Evolutionary conservation across 2,113 vertebrate species (phyloP).

Genomic region (Centropus bengalensis): DNA sequence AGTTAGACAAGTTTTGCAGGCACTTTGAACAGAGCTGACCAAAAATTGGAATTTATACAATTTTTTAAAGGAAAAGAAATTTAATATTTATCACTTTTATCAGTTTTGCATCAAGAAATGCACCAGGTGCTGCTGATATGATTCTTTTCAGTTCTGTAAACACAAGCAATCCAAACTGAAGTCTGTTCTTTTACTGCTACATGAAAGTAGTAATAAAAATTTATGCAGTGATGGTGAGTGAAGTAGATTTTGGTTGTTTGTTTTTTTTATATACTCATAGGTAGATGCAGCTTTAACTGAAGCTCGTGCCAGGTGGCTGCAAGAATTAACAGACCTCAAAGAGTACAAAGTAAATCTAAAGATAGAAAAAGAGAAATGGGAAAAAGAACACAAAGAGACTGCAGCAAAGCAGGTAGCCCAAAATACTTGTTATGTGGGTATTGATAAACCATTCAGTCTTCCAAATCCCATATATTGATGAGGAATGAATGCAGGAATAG

Average conservation of each 20-base stretch:
- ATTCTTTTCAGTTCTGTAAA: neutral
- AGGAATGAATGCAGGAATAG: neutral
- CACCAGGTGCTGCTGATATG: neutral
- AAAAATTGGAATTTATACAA: neutral
- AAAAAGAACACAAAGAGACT: slow-evolving; percentile 71
- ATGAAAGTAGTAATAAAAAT: neutral
- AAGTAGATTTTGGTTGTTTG: neutral
- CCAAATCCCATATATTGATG: neutral
- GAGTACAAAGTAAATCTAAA: slow-evolving; percentile 85
- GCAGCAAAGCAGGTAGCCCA: slow-evolving; percentile 78
- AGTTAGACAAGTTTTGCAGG: neutral
- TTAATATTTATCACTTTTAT: neutral
- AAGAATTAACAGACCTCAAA: slow-evolving; percentile 84
- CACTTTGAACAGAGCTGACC: neutral
- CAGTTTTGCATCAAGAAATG: neutral
- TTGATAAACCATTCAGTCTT: neutral
- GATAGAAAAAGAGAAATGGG: slow-evolving; percentile 84
- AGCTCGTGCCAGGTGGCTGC: slow-evolving; percentile 84
- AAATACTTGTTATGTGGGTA: neutral
- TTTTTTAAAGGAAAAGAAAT: neutral
- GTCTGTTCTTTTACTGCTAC: neutral
- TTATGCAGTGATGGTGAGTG: neutral
- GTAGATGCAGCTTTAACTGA: slow-evolving; percentile 87
- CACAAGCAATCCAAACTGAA: neutral
- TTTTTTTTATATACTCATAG: slow-evolving; percentile 64